These are phyloP conservation scores for Cyclophora punctaria DNA, from an alignment of 2,888 invertebrate genomes.

Conservation along the genomic window DNA sequence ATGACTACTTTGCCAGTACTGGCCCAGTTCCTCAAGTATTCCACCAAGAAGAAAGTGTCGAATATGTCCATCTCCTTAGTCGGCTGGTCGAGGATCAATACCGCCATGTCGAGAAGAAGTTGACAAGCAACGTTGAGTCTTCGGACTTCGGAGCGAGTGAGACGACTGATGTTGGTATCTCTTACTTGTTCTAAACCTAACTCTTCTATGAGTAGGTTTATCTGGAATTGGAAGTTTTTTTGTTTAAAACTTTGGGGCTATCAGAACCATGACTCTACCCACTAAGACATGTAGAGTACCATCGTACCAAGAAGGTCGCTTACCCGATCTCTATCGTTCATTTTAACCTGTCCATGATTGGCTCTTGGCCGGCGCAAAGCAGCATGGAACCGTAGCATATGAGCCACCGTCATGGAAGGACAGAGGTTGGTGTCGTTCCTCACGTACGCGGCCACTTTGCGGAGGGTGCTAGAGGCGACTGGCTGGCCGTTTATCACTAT, in stretches of 20 bases:
- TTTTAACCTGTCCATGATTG: conserved; percentile 77
- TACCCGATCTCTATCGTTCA: conserved; percentile 84
- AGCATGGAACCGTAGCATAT: conserved; percentile 89
- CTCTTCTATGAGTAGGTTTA: conserved; percentile 92
- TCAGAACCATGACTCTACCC: neutral
- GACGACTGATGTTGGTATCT: conserved; percentile 87
- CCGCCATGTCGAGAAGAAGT: conserved; percentile 87
- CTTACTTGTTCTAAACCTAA: conserved; percentile 92
- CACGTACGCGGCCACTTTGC: conserved; percentile 84
- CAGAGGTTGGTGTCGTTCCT: conserved; percentile 85
- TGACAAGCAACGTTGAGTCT: conserved; percentile 93
- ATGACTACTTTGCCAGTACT: conserved; percentile 87
- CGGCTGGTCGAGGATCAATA: conserved; percentile 91
- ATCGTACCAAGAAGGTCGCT: conserved; percentile 19
- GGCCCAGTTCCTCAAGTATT: conserved; percentile 95
- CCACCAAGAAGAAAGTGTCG: conserved; percentile 95
- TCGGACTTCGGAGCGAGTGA: conserved; percentile 91
- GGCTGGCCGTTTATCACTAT: conserved; percentile 91
- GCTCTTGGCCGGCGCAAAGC: conserved; percentile 79
- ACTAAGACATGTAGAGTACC: too few species aligned
- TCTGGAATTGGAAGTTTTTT: conserved; percentile 66
- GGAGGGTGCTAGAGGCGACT: conserved; percentile 81
- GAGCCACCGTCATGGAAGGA: conserved; percentile 91
- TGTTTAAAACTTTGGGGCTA: neutral
- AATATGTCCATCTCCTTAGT: conserved; percentile 94